Evolutionary conservation across 1,140 invertebrate species (phyloP), one percentile per base, ranked within the genome.

Genomic region (Mylabris phalerata): DNA sequence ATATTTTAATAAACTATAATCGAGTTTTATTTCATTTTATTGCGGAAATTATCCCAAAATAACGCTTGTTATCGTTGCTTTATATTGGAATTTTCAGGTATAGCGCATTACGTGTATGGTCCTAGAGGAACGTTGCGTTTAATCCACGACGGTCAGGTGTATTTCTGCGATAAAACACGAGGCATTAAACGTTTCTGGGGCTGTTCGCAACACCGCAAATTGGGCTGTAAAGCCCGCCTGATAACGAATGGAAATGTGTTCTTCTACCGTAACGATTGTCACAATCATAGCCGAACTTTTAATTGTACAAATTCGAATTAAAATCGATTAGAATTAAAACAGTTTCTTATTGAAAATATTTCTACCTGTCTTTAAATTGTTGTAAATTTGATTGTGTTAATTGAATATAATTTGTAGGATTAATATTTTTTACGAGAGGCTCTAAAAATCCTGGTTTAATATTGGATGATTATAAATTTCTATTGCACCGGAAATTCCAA

Each of bases 391-490:
- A 44, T 67, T 62, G 32, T 32, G 42, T 45, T 54, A 41, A 43
- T 43, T 54, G 3, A 43, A 4, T 24, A 38, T 43, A 13, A 19
- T 38, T 67, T 67, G 50, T 60, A 67, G 66, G 63, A 25, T 56
- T 49, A 9, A 65, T 70, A 24, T 66, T 62, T 47, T 57, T 70
- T n/a, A 40, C 63, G 13, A 54, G 56, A 25, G 68, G 68, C 19
- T 57, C 51, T 11, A 68, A 61, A 56, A 58, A 70, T 60, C 66
- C 68, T 13, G 67, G 62, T 47, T 26, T 70, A 13, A 61, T 70
- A 9, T 49, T 65, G 7, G 45, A 68, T 24, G 51, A 57, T 47
- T 59, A 70, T 48, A 61, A 59, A 49, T 65, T 42, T 27, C 40
- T 52, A 6, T 44, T 60, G 1, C 55, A 62, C 11, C 59, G 57